A percentile compares a stretch with the other conserved stretches of the same genome.
These are phyloP conservation scores for Phenganax subtilis DNA, from an alignment of 92 coral and sea anemone species.

Conservation along the genomic window DNA sequence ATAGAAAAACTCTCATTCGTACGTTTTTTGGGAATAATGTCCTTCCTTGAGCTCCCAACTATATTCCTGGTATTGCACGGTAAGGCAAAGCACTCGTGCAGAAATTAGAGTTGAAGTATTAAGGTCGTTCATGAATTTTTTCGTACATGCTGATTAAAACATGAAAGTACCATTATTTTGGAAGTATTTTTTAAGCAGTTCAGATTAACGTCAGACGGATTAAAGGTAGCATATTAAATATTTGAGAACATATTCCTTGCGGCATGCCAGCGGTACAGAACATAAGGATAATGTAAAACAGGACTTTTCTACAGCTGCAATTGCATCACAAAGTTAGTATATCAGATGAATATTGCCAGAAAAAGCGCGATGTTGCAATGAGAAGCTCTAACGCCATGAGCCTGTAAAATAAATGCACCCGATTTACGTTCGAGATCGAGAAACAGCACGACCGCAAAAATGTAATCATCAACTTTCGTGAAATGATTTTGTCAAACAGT, in stretches of 20 bases:
- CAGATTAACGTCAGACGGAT: background rate
- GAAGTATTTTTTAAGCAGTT: background rate
- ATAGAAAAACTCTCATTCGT: no score
- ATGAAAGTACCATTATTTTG: background rate
- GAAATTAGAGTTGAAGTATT: background rate
- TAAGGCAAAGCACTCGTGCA: background rate
- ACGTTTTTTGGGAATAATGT: no score
- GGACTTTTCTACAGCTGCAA: no score
- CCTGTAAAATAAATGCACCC: no score
- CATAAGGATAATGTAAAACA: no score
- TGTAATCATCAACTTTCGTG: constrained; percentile 1
- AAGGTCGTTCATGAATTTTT: background rate
- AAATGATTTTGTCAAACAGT: constrained; percentile 4
- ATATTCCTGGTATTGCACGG: no score
- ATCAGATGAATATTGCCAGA: no score
- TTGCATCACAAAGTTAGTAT: no score
- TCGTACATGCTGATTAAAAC: background rate
- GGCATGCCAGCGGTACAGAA: background rate
- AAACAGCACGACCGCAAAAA: constrained; percentile 1
- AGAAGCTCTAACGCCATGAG: no score
- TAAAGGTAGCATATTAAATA: background rate
- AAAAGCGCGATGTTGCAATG: no score
- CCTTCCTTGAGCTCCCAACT: no score
- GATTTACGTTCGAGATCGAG: background rate
- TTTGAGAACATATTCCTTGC: background rate